A percentile compares a stretch with the other conserved stretches of the same genome.
Conservation (phyloP, 2,888 invertebrate species). For the Incurvaria masculella region DNA sequence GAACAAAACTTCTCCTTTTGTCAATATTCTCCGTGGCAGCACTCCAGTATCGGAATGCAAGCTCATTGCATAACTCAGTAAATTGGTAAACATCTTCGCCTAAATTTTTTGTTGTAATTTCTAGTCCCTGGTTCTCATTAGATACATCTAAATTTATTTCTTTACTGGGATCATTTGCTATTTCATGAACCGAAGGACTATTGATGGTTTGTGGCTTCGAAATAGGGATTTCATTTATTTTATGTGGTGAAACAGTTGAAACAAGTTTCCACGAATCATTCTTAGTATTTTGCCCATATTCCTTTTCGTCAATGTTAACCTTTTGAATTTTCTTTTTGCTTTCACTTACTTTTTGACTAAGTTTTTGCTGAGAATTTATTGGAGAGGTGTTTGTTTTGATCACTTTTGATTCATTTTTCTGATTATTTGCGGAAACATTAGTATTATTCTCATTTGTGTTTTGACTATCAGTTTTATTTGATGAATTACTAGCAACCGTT, state of each 20-base stretch:
- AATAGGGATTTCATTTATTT: slow-evolving; percentile 29
- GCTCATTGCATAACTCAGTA: slow-evolving; percentile 76
- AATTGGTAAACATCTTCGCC: slow-evolving; percentile 76
- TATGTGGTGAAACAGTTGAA: slow-evolving; percentile 53
- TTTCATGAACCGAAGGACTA: slow-evolving; percentile 23
- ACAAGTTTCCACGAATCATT: slow-evolving; percentile 58
- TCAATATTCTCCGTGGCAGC: slow-evolving; percentile 69
- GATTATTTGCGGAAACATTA: background rate
- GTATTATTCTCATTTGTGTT: no score
- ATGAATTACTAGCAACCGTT: no score
- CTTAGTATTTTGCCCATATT: slow-evolving; percentile 30
- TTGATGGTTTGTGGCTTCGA: slow-evolving; percentile 28
- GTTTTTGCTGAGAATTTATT: slow-evolving; percentile 9
- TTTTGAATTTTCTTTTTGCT: slow-evolving; percentile 41
- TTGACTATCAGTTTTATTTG: no score
- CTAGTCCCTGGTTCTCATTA: slow-evolving; percentile 63
- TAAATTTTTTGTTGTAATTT: slow-evolving; percentile 68
- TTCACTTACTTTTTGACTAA: slow-evolving; percentile 8
- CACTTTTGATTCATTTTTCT: slow-evolving; percentile 1
- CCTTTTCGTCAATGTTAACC: slow-evolving; percentile 45
- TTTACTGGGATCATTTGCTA: slow-evolving; percentile 26
- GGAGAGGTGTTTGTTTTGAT: background rate
- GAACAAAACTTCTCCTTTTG: slow-evolving; percentile 69
- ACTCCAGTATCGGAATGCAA: slow-evolving; percentile 82
- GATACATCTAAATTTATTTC: slow-evolving; percentile 40